These are phyloP conservation scores for Rhagoletis zephyria DNA, from an alignment of 1,140 invertebrate species.

Conservation along the genomic window DNA sequence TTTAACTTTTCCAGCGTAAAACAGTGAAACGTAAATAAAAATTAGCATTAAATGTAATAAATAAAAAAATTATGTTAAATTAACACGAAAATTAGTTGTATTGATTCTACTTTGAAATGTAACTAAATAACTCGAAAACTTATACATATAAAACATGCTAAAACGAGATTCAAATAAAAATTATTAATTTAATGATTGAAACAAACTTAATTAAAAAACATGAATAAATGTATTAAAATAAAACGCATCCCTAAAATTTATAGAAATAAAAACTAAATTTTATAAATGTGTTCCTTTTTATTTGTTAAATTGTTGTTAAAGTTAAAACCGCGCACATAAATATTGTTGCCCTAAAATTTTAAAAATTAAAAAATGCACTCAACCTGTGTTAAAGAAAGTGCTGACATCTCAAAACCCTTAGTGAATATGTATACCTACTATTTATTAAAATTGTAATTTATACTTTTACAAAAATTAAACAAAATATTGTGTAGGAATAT, in stretches of 20 bases:
- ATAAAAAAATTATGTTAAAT: not conserved
- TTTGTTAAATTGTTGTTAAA: not conserved
- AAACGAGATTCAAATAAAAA: too few species aligned
- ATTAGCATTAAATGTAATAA: not conserved
- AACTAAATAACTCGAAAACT: not conserved
- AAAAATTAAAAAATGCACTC: too few species aligned
- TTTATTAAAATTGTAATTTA: too few species aligned
- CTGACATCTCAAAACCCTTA: too few species aligned
- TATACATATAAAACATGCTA: too few species aligned
- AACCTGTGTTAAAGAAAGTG: too few species aligned
- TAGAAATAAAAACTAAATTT: not conserved
- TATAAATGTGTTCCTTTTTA: not conserved
- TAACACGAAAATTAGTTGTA: not conserved
- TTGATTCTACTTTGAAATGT: not conserved
- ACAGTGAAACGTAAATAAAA: not conserved
- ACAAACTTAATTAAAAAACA: not conserved
- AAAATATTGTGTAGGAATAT: too few species aligned
- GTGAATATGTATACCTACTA: too few species aligned
- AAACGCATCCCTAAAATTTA: not conserved
- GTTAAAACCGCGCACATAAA: not conserved
- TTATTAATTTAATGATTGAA: not conserved
- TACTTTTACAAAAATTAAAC: too few species aligned
- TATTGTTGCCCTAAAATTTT: too few species aligned
- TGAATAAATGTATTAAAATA: not conserved
- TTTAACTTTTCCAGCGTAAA: not conserved